Base-by-base conservation (phyloP, 2,888 invertebrate genomes). In the Conops quadrifasciatus region DNA sequence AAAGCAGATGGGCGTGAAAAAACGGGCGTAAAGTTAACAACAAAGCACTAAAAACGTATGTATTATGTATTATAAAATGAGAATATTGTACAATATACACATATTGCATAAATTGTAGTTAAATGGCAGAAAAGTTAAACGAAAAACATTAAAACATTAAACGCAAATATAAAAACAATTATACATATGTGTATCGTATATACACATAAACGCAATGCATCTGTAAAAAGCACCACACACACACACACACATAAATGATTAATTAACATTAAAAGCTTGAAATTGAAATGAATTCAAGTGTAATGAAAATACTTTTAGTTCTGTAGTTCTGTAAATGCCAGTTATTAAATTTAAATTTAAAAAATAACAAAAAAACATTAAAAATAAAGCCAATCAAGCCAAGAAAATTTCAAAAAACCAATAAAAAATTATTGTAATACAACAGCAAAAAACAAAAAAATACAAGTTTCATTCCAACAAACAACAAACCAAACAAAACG, bases 11-110 rank as follows among this genome's bases (percentile, higher is more conserved):
- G 81, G 83, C 81, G 82, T 82, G 64, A 45, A 77, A 76, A 77
- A 80, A 73, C 78, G 80, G 81, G 83, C 81, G 83, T 82, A 81
- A 85, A 85, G 85, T 85, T 85, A 85, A 85, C 85, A 85, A 85
- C 85, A 85, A 84, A 81, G 82, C 73, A 66, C 30, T 26, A n/a
- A 9, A 70, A 64, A 45, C 28, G 36, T 36, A 36, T 36, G 4
- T 7, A 36, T 36, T 36, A 36, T 9, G 36, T 7, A 36, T 36
- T 36, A 36, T 45, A 66, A 68, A 67, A 59, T 71, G 59, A 43
- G 49, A 71, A 70, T 15, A 67, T 43, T 66, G 36, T 67, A 72
- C 56, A 68, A 71, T 71, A 72, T 70, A 67, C 66, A 49, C 36
- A 60, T 36, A 65, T 70, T 67, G 67, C 51, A 74, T 72, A 70